A percentile compares a stretch with the other conserved stretches of the same genome.
Conservation (phyloP, 2,797 vertebrate species). For the Holocentrus rufus region DNA sequence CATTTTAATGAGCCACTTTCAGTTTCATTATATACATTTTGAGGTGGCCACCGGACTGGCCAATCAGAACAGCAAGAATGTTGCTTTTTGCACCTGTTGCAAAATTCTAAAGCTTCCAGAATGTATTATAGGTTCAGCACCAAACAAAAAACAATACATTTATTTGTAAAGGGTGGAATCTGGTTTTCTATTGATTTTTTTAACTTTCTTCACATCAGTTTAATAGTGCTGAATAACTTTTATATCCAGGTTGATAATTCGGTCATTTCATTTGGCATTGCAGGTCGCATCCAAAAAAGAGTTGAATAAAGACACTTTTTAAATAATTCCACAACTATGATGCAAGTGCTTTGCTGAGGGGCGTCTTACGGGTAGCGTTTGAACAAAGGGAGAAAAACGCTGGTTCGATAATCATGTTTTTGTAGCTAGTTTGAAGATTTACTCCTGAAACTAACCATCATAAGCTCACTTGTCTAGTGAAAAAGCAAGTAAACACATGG, state of each 20-base stretch:
- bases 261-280: constrained; percentile 3
- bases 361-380: not conserved
- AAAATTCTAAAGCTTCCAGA: not conserved
- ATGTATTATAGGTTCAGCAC: too few species aligned
- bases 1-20: too few species aligned
- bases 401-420: not conserved
- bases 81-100: too few species aligned
- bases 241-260: not conserved
- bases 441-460: not conserved
- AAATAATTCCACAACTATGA: not conserved
- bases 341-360: not conserved
- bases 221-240: not conserved
- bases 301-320: constrained; percentile 22
- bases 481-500: not conserved
- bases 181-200: not conserved
- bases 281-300: not conserved
- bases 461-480: not conserved
- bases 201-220: not conserved
- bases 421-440: not conserved
- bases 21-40: too few species aligned
- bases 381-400: not conserved
- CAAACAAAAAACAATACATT: not conserved
- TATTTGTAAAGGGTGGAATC: not conserved
- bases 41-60: too few species aligned
- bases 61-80: too few species aligned